A percentile compares a stretch with the other conserved stretches of the same genome.
Conservation (phyloP, 2,797 vertebrate species). For the Thamnophis elegans region DNA sequence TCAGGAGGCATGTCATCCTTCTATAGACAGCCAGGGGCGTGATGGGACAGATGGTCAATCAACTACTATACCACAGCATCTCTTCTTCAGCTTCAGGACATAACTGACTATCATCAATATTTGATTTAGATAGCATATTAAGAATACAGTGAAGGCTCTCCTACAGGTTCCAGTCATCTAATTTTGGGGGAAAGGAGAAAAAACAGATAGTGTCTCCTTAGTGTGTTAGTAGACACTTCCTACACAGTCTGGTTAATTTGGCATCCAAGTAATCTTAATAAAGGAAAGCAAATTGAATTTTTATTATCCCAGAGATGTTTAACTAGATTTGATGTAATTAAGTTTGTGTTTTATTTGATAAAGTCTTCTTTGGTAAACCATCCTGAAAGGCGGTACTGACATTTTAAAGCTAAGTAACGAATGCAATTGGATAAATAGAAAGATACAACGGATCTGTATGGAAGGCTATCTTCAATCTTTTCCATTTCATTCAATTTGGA, state of each 20-base stretch:
- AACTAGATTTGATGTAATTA: not conserved
- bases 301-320: not conserved
- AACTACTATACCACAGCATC: not conserved
- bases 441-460: not conserved
- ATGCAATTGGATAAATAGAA: not conserved
- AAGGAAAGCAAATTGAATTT: not conserved
- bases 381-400: not conserved
- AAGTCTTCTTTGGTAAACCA: not conserved
- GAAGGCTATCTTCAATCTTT: constrained; percentile 5
- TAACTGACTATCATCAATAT: not conserved
- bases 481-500: not conserved
- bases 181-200: not conserved
- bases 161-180: not conserved
- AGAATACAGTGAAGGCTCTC: not conserved
- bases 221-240: not conserved
- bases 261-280: not conserved
- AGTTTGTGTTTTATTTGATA: not conserved
- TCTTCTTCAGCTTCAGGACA: not conserved
- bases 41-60: not conserved
- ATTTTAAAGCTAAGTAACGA: not conserved
- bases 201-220: not conserved
- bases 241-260: not conserved
- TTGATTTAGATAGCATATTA: not conserved
- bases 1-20: not conserved
- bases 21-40: not conserved